phyloP scores from a whole-genome alignment of 1,140 invertebrate genomes.

The Lepidurus packardi region DNA sequence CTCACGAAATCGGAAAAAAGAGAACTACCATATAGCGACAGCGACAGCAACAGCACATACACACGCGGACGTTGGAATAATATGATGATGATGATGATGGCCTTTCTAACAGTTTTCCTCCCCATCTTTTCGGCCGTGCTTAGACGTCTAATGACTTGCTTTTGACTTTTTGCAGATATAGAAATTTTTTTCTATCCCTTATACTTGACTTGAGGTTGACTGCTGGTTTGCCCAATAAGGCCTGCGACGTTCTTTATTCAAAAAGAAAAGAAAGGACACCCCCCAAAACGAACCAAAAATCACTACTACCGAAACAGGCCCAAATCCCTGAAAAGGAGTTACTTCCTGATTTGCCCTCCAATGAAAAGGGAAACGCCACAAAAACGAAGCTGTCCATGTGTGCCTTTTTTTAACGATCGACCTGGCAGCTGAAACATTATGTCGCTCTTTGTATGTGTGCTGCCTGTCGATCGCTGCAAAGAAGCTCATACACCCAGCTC shows the following conservation, averaged over 20 bases:
- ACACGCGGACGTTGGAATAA: conserved; percentile 17
- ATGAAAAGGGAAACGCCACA: neutral
- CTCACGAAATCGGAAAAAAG: neutral
- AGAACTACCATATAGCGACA: neutral
- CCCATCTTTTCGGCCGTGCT: conserved; percentile 11
- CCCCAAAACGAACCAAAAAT: neutral
- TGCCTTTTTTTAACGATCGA: neutral
- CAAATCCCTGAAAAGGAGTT: neutral
- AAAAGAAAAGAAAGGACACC: neutral
- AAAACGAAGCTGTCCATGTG: neutral
- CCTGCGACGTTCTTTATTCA: neutral
- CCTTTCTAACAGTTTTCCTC: conserved; percentile 9
- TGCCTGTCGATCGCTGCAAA: neutral
- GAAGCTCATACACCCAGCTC: no score
- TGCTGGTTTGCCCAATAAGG: conserved; percentile 10
- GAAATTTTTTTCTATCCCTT: neutral
- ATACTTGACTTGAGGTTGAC: neutral
- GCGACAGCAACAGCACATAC: neutral
- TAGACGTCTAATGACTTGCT: neutral
- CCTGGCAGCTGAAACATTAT: neutral
- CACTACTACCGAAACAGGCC: neutral
- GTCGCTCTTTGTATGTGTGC: neutral
- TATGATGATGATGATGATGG: conserved; percentile 13
- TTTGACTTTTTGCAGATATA: neutral
- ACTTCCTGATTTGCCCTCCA: neutral